Conservation (phyloP, 2,113 vertebrate genomes). For the Notarius quadriscutis region DNA sequence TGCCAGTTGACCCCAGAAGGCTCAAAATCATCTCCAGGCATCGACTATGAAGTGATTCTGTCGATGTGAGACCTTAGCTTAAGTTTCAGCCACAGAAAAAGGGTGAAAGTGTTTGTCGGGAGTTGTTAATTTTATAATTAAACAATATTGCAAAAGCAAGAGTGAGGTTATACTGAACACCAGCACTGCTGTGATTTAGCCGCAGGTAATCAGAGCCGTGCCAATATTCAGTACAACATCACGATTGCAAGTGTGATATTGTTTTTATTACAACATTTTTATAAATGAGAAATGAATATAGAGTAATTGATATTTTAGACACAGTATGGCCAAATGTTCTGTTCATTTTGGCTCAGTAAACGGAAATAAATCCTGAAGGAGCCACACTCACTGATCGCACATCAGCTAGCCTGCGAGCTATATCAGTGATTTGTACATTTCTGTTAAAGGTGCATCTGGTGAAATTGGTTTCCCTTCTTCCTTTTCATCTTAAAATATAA, state of each 20-base stretch:
- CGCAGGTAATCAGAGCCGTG: no score
- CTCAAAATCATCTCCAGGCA: no score
- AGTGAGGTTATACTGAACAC: neutral
- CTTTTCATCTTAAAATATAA: neutral
- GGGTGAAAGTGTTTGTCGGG: neutral
- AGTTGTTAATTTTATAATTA: no score
- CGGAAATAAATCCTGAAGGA: neutral
- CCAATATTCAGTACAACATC: no score
- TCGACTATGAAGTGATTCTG: no score
- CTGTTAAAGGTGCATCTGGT: neutral
- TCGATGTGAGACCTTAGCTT: no score
- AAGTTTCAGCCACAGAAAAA: neutral
- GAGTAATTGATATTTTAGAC: neutral
- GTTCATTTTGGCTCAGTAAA: neutral
- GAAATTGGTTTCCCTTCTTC: neutral
- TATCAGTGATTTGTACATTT: neutral
- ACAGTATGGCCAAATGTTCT: neutral
- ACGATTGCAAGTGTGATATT: neutral
- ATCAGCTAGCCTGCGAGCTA: neutral
- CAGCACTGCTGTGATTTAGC: no score
- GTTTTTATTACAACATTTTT: neutral
- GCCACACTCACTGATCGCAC: neutral
- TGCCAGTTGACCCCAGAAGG: no score
- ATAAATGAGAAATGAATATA: neutral
- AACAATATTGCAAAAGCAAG: neutral